A percentile compares a stretch with the other conserved stretches of the same genome.
Conservation (phyloP, 92 coral and sea anemone species). For the Galaxea fascicularis region DNA sequence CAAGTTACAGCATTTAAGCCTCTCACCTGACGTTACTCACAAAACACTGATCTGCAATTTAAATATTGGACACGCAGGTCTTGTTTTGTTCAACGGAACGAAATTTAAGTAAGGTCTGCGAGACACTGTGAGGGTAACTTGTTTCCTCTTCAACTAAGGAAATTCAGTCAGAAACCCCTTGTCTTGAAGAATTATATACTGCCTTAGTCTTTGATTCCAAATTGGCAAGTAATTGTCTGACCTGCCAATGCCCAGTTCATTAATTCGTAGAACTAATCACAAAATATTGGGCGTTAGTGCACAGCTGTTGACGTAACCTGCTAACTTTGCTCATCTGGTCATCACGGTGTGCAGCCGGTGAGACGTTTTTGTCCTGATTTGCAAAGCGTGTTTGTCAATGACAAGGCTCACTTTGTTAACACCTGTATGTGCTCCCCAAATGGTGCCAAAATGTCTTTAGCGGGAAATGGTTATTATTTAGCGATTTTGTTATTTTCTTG, state of each 20-base stretch:
- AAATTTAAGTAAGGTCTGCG: neutral
- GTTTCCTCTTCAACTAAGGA: too few species aligned
- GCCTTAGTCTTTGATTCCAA: neutral
- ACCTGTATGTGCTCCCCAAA: too few species aligned
- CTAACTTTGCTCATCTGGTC: too few species aligned
- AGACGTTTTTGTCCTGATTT: too few species aligned
- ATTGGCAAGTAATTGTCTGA: neutral
- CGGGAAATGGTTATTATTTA: too few species aligned
- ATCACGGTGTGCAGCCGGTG: too few species aligned
- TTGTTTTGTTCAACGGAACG: neutral
- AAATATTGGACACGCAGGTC: neutral
- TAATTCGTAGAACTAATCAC: neutral
- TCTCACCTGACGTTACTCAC: neutral
- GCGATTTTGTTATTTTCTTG: too few species aligned
- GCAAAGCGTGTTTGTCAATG: too few species aligned
- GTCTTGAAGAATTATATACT: too few species aligned
- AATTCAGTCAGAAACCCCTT: neutral
- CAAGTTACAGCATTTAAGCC: constrained; percentile 16
- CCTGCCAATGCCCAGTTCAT: neutral
- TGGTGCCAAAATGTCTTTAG: too few species aligned
- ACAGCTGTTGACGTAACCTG: too few species aligned
- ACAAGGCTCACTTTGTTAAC: too few species aligned
- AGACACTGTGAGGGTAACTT: neutral
- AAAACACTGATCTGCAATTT: constrained; percentile 20
- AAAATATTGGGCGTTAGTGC: neutral